These are phyloP conservation scores for Oreochromis niloticus DNA, from an alignment of 2,113 vertebrate species.

Conservation along the genomic window DNA sequence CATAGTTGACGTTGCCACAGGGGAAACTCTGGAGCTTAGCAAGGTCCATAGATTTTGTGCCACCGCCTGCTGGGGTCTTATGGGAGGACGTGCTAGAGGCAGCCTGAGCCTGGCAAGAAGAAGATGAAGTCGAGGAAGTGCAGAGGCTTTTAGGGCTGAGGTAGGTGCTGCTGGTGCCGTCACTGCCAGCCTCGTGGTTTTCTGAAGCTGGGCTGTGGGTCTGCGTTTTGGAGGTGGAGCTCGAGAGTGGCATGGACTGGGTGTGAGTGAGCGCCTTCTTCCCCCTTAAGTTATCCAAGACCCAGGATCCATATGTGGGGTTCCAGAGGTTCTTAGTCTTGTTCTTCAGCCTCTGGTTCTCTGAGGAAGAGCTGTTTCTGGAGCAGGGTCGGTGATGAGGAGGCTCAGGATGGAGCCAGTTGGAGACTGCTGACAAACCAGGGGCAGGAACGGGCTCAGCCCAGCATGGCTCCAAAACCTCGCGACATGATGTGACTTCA, in stretches of 20 bases:
- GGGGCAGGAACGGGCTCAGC: constrained; percentile 59
- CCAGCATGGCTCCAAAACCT: constrained; percentile 67
- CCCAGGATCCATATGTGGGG: constrained; percentile 88
- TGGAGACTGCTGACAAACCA: constrained; percentile 17
- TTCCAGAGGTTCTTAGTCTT: constrained; percentile 92
- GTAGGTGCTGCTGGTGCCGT: constrained; percentile 52
- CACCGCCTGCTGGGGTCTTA: constrained; percentile 25
- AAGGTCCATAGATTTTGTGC: constrained; percentile 67
- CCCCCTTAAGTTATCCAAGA: constrained; percentile 76
- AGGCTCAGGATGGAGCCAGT: constrained; percentile 60
- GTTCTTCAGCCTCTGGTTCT: constrained; percentile 81
- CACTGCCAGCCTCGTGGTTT: constrained; percentile 66
- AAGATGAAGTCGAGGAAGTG: constrained; percentile 58
- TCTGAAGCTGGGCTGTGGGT: constrained; percentile 49
- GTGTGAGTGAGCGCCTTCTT: constrained; percentile 70
- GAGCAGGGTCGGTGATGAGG: constrained; percentile 60
- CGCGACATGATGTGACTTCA: constrained; percentile 70
- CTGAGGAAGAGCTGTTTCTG: constrained; percentile 66
- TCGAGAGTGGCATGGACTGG: constrained; percentile 72
- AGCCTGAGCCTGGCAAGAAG: constrained; percentile 45
- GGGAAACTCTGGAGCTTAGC: constrained; percentile 85
- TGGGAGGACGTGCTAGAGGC: constrained; percentile 28
- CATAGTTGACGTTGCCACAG: constrained; percentile 86
- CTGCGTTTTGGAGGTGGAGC: constrained; percentile 18
- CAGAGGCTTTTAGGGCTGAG: constrained; percentile 47